Evolutionary conservation across 2,113 vertebrate genomes (phyloP).

Genomic region (Saccopteryx leptura): DNA sequence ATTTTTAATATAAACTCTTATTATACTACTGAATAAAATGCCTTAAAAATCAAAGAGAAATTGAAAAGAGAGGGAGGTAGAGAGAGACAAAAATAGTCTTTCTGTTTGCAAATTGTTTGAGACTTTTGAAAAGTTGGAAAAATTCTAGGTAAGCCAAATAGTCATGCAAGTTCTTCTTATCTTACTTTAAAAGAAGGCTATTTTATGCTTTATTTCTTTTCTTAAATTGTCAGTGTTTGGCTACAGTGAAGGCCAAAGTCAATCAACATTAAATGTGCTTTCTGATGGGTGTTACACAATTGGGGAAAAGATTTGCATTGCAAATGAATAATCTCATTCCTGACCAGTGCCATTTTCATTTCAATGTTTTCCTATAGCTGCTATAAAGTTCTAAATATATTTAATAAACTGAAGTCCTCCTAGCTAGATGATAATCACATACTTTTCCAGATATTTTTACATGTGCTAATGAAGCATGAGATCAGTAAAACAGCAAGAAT

Average conservation of each 20-base stretch:
- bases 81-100: neutral
- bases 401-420: neutral
- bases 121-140: constrained; percentile 42
- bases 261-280: neutral
- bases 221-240: neutral
- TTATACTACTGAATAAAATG: constrained; percentile 16
- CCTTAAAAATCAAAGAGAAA: constrained; percentile 9
- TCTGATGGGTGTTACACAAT: neutral
- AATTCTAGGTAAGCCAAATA: neutral
- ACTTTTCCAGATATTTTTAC: constrained; percentile 66
- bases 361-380: constrained; percentile 26
- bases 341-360: constrained; percentile 27
- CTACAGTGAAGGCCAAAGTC: constrained; percentile 41
- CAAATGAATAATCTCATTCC: constrained; percentile 63
- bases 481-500: constrained; percentile 66
- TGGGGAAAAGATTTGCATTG: constrained; percentile 45
- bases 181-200: neutral
- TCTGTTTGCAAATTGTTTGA: constrained; percentile 31
- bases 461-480: neutral
- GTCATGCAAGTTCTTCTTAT: neutral
- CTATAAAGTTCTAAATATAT: constrained; percentile 13
- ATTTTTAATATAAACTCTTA: constrained; percentile 63
- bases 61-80: neutral
- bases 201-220: neutral
- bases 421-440: neutral